Evolutionary conservation across 2,113 vertebrate genomes (phyloP).

Genomic region (Strix uralensis): DNA sequence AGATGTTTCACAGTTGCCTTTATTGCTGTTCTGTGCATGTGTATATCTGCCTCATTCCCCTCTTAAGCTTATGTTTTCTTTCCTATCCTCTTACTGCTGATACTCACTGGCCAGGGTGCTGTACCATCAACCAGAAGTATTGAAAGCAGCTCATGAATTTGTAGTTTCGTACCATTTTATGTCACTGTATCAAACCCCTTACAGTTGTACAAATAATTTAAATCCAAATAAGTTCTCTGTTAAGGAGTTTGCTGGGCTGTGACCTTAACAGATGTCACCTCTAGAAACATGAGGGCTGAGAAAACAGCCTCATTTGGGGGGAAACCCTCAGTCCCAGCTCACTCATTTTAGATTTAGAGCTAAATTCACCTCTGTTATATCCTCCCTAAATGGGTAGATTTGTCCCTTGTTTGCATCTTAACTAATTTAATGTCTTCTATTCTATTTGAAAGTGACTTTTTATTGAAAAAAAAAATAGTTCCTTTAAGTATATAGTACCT

Average conservation of each 20-base stretch:
- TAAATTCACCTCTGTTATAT: neutral
- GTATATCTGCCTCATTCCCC: neutral
- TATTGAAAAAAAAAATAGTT: neutral
- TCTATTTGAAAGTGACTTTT: neutral
- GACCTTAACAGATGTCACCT: neutral
- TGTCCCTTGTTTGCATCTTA: neutral
- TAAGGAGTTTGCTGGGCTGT: neutral
- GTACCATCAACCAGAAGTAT: neutral
- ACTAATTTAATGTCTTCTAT: neutral
- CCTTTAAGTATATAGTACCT: neutral
- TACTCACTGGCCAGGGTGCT: neutral
- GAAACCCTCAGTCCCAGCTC: neutral
- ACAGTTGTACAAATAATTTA: neutral
- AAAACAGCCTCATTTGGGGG: neutral
- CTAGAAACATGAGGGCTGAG: neutral
- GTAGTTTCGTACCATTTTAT: neutral
- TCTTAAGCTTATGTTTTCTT: neutral
- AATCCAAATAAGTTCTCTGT: neutral
- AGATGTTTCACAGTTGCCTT: neutral
- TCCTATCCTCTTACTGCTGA: neutral
- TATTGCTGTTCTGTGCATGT: neutral
- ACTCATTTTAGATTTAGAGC: neutral
- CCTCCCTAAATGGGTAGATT: neutral
- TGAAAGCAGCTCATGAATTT: neutral
- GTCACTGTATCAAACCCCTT: neutral